phyloP scores from a whole-genome alignment of 2,888 invertebrate species.

The Drosophila leonis region DNA sequence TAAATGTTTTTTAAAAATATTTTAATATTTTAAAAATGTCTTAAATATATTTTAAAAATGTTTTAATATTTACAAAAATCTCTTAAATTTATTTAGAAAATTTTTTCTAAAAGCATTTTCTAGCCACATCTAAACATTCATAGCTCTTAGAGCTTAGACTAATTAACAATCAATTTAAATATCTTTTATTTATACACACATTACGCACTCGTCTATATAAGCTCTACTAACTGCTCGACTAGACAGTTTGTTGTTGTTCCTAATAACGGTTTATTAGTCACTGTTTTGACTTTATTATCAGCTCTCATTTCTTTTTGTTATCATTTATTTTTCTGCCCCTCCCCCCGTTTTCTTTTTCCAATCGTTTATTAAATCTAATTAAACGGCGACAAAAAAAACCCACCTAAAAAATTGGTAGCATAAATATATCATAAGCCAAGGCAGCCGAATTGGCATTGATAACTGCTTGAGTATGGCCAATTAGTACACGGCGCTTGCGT shows the following conservation, averaged over 20 bases:
- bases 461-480: conserved; percentile 40
- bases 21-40: no score
- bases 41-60: no score
- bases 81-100: no score
- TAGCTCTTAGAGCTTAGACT: not conserved
- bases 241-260: not conserved
- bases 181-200: not conserved
- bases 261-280: conserved; percentile 21
- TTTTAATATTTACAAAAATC: no score
- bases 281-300: conserved; percentile 9
- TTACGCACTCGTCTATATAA: not conserved
- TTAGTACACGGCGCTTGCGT: conserved; percentile 24
- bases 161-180: no score
- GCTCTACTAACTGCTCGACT: conserved; percentile 5
- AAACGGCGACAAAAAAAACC: not conserved
- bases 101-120: no score
- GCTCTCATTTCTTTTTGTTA: not conserved
- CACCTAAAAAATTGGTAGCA: not conserved
- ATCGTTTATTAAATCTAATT: conserved; percentile 31
- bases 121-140: no score
- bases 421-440: conserved; percentile 11
- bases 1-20: no score
- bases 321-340: not conserved
- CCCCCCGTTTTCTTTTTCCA: not conserved
- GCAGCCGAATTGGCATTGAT: conserved; percentile 40